Evolutionary conservation across 2,888 invertebrate species (phyloP).

Genomic region (Notodonta dromedarius): DNA sequence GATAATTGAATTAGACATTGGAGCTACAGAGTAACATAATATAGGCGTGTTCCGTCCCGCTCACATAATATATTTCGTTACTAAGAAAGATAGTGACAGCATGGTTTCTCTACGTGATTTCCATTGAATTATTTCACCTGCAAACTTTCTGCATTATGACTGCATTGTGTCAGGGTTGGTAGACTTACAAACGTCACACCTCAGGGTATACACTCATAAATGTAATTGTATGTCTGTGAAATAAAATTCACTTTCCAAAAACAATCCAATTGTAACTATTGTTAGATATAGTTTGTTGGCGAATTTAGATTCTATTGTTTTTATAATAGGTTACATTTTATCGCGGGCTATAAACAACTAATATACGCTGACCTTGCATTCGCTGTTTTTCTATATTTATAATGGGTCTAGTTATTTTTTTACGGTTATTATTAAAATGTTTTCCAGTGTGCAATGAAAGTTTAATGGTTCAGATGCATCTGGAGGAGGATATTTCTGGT

Average conservation of each 20-base stretch:
- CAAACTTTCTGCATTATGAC: neutral
- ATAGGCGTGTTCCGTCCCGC: too few relatives aligned
- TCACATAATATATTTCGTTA: too few relatives aligned
- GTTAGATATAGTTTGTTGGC: neutral
- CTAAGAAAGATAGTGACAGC: too few relatives aligned
- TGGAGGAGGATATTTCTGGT: neutral
- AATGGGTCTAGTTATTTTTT: conserved; percentile 4
- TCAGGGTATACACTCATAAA: neutral
- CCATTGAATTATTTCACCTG: neutral
- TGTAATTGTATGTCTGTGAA: neutral
- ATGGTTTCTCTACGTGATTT: too few relatives aligned
- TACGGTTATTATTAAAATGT: neutral
- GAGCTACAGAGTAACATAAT: too few relatives aligned
- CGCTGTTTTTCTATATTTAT: too few relatives aligned
- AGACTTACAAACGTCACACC: neutral
- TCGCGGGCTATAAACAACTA: neutral
- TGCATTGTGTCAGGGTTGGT: neutral
- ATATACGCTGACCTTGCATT: conserved; percentile 1
- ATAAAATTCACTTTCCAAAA: neutral
- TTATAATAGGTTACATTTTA: neutral
- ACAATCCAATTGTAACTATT: neutral
- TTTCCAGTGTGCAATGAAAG: conserved; percentile 5
- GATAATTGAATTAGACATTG: too few relatives aligned
- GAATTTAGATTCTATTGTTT: neutral
- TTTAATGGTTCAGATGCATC: conserved; percentile 4